phyloP scores from a whole-genome alignment of 2,797 vertebrate species.

The Prunella strophiata region DNA sequence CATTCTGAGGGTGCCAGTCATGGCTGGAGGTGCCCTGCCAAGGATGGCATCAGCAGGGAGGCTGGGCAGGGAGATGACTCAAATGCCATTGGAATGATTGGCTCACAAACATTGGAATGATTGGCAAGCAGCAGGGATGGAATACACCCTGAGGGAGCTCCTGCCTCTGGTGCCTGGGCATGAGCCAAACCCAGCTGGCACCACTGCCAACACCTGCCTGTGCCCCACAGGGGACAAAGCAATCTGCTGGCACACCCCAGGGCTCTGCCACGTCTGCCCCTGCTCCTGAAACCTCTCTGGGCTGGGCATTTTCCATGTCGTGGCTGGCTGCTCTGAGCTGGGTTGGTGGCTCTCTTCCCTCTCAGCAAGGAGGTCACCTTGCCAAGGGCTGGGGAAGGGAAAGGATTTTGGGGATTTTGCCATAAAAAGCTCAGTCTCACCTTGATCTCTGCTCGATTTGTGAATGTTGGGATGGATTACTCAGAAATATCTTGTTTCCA shows the following conservation, averaged over 20 bases:
- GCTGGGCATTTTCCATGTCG: not conserved
- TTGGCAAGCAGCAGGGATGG: not conserved
- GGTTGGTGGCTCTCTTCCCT: not conserved
- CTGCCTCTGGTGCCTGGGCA: not conserved
- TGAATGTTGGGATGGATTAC: not conserved
- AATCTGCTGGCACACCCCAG: not conserved
- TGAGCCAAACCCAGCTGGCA: not conserved
- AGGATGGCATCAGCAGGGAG: not conserved
- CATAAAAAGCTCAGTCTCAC: not conserved
- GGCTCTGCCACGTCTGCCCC: not conserved
- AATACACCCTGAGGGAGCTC: not conserved
- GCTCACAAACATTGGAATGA: not conserved
- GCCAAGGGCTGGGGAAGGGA: not conserved
- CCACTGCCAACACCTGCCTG: fast-evolving
- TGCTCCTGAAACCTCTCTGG: not conserved
- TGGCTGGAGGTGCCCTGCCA: not conserved
- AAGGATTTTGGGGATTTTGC: not conserved
- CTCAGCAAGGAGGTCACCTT: not conserved
- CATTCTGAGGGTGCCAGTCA: not conserved
- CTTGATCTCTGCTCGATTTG: not conserved
- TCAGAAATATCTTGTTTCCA: not conserved
- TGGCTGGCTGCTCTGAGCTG: not conserved
- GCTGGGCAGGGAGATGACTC: not conserved
- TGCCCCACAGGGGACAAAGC: not conserved
- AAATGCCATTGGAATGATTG: not conserved